These are phyloP conservation scores for Eupithecia vulgata DNA, from an alignment of 2,888 invertebrate genomes.

Conservation along the genomic window DNA sequence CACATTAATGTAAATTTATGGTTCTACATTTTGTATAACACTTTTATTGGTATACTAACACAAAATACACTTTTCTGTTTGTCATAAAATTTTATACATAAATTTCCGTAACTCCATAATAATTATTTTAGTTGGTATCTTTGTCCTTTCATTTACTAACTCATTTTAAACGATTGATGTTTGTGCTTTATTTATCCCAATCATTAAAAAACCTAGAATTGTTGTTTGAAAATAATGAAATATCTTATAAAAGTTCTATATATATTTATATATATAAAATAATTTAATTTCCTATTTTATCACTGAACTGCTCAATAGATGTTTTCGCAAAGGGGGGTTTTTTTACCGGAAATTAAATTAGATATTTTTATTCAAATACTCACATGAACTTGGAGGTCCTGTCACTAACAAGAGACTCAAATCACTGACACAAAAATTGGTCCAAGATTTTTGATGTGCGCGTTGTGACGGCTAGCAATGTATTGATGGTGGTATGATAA, in stretches of 20 bases:
- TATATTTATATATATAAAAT: background rate
- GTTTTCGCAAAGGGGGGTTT: background rate
- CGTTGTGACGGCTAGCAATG: constrained; percentile 76
- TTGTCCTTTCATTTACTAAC: background rate
- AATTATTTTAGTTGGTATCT: background rate
- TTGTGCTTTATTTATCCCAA: background rate
- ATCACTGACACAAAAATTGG: constrained; percentile 73
- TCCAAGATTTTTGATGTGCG: constrained; percentile 65
- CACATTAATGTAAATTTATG: constrained; percentile 8
- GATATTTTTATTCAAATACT: constrained; percentile 56
- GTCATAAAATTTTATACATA: background rate
- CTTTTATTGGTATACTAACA: background rate
- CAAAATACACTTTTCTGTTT: background rate
- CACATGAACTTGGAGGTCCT: constrained; percentile 74
- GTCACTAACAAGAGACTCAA: constrained; percentile 54
- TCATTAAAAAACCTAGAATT: background rate
- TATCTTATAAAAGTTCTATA: background rate
- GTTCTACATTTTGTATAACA: background rate
- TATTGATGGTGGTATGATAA: constrained; percentile 76
- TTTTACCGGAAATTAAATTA: background rate
- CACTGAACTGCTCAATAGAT: background rate
- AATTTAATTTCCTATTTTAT: background rate
- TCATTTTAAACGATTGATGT: background rate
- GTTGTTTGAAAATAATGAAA: background rate
- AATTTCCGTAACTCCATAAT: background rate